phyloP scores from a whole-genome alignment of 2,113 vertebrate genomes.

The Corvus moneduloides region DNA sequence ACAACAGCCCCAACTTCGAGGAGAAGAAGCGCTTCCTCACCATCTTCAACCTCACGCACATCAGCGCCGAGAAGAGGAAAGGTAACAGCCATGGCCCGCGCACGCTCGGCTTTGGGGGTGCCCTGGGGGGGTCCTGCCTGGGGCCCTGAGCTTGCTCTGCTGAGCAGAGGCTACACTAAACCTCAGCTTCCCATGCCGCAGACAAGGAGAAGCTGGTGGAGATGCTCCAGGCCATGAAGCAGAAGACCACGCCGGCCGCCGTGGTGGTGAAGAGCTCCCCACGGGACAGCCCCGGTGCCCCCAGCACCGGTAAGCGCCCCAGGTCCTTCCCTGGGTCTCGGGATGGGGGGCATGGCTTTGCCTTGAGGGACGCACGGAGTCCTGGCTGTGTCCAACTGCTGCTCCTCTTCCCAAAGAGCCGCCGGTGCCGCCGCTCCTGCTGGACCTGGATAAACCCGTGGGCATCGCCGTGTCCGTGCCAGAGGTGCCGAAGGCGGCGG shows the following conservation, averaged over 20 bases:
- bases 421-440: conserved; percentile 53
- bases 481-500: conserved; percentile 59
- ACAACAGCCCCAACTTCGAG: conserved; percentile 91
- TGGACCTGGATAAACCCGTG: conserved; percentile 78
- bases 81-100: conserved; percentile 67
- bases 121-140: neutral
- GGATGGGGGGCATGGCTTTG: neutral
- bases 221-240: conserved; percentile 93
- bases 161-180: conserved; percentile 50
- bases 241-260: conserved; percentile 77
- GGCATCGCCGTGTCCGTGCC: conserved; percentile 72
- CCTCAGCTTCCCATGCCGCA: conserved; percentile 69
- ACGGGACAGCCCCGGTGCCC: conserved; percentile 81
- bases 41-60: conserved; percentile 92
- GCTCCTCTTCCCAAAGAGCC: conserved; percentile 59
- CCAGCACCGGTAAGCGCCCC: conserved; percentile 76
- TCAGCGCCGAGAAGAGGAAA: conserved; percentile 89
- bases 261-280: conserved; percentile 83
- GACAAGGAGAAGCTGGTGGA: conserved; percentile 93
- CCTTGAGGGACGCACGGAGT: rapidly evolving
- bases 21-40: conserved; percentile 97
- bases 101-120: rapidly evolving
- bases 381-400: neutral
- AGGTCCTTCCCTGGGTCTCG: rapidly evolving
- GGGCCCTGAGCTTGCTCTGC: neutral